These are phyloP conservation scores for Sinotaia quadrata DNA, from an alignment of 2,888 invertebrate species.

Conservation along the genomic window DNA sequence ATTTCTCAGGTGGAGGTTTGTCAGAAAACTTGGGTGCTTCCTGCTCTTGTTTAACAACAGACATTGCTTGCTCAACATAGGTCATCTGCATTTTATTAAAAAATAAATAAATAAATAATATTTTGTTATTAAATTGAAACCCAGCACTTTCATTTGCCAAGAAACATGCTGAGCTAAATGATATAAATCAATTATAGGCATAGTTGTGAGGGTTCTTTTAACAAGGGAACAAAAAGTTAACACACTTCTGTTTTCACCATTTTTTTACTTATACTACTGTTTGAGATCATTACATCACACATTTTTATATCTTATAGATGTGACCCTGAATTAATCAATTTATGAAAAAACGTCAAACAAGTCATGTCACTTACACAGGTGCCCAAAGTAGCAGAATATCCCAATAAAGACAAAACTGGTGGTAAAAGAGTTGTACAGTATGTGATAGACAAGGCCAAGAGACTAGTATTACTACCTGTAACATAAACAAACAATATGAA, in stretches of 20 bases:
- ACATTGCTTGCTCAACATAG: slow-evolving; percentile 40
- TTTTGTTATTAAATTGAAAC: no score
- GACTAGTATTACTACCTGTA: slow-evolving; percentile 42
- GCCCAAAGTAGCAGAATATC: slow-evolving; percentile 83
- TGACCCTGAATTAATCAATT: no score
- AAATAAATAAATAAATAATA: no score
- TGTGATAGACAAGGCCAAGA: slow-evolving; percentile 61
- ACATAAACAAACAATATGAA: not conserved
- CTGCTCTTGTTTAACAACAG: slow-evolving; percentile 35
- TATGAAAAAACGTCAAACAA: not conserved
- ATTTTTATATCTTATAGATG: no score
- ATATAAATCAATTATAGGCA: no score
- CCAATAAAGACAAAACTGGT: slow-evolving; percentile 91
- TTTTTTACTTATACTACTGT: no score
- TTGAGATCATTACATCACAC: no score
- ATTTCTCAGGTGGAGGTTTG: slow-evolving; percentile 41
- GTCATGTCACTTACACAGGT: slow-evolving; percentile 66
- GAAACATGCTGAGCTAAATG: no score
- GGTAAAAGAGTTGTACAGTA: slow-evolving; percentile 76
- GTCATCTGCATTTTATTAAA: slow-evolving; percentile 39
- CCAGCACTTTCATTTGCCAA: no score
- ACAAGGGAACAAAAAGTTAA: no score
- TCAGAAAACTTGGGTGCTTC: slow-evolving; percentile 40
- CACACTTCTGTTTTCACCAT: no score
- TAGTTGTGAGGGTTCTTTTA: no score